These are phyloP conservation scores for Cavia aperea DNA, from an alignment of 2,113 vertebrate species.

Conservation along the genomic window DNA sequence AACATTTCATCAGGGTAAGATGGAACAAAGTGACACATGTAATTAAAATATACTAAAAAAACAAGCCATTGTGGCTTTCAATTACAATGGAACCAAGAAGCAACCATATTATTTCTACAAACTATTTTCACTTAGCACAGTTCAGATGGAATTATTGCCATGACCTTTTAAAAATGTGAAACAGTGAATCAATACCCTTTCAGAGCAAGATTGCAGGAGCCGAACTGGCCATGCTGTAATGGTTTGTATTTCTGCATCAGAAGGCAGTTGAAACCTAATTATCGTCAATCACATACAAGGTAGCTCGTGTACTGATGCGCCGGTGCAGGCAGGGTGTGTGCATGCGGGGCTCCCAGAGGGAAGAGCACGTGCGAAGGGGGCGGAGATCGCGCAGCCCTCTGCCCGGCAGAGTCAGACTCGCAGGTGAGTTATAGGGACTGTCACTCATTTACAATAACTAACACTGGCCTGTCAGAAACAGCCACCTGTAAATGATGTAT, in stretches of 20 bases:
- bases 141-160: slow-evolving; percentile 79
- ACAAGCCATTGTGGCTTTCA: slow-evolving; percentile 66
- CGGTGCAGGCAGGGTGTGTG: background rate
- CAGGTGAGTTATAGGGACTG: slow-evolving; percentile 70
- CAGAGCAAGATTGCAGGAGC: slow-evolving; percentile 67
- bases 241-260: slow-evolving; percentile 77
- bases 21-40: slow-evolving; percentile 44
- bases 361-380: background rate
- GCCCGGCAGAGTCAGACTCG: slow-evolving; percentile 32
- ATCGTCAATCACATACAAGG: slow-evolving; percentile 78
- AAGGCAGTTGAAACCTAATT: slow-evolving; percentile 82
- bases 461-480: slow-evolving; percentile 68
- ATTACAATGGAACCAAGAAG: slow-evolving; percentile 71
- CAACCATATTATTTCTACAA: slow-evolving; percentile 75
- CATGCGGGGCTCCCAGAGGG: background rate
- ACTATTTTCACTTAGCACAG: slow-evolving; percentile 81
- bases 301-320: slow-evolving; percentile 56
- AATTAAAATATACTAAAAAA: slow-evolving; percentile 74
- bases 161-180: slow-evolving; percentile 82
- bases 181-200: slow-evolving; percentile 78
- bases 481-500: slow-evolving; percentile 63
- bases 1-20: slow-evolving; percentile 42
- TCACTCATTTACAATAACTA: slow-evolving; percentile 72
- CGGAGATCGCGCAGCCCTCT: background rate
- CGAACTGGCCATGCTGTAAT: slow-evolving; percentile 67